Base-by-base conservation (phyloP, 2,888 invertebrate genomes). In the Autographa pulchrina region DNA sequence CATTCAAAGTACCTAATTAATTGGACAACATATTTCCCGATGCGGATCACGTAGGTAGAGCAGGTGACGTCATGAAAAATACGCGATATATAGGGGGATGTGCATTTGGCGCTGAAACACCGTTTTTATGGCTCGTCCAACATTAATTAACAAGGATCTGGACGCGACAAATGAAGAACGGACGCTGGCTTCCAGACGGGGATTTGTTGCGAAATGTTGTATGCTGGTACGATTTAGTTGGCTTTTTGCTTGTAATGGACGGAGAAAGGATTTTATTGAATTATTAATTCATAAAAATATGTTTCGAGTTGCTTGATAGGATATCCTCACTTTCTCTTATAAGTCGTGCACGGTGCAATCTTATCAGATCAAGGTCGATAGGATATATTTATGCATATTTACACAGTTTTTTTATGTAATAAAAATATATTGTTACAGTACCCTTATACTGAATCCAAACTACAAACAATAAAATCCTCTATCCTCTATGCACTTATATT, bases 1-100 rank as follows among this genome's bases (percentile, higher is more conserved):
- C 92, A 90, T 92, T 90, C 89, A 89, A 91, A 92, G 91, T 91
- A 86, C 87, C 89, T 92, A 92, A 94, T 93, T 93, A 93, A 93
- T 93, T 91, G 92, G 87, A 85, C 86, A 88, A 88, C 90, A 92
- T 92, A 92, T 92, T 91, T 93, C 89, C 85, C 80, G 77, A 92
- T 88, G 86, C 90, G 85, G 86, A 89, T 91, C 93, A 90, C 91
- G 91, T 92, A 89, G 87, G 82, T 81, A 82, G 80, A 83, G 83
- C 92, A 92, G 92, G 92, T 92, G 92, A 92, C 89, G 92, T 90
- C 88, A 86, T 90, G 91, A 92, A 87, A 89, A 90, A 92, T 92
- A 88, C 81, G 76, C 83, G 86, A 80, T 88, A 88, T 89, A 90
- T 90, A 87, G 85, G 80, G 78, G 84, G 79, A 83, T 81, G 78